Base-by-base conservation (phyloP, 2,888 invertebrate species). In the Venusia cambrica region DNA sequence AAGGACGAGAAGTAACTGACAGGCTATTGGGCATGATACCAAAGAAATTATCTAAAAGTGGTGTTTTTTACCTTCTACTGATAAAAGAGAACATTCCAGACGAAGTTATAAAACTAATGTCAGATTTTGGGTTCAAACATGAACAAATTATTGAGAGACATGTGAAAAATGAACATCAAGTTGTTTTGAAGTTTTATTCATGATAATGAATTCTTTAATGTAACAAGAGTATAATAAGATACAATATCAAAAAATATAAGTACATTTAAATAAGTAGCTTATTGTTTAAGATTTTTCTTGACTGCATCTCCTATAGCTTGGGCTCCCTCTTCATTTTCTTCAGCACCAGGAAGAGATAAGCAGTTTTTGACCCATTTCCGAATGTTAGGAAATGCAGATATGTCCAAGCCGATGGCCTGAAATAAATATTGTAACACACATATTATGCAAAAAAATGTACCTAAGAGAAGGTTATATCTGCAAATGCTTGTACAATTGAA, bases 61-160 rank as follows among this genome's bases (percentile, higher is more conserved):
- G 98, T 6, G 85, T 93, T 1, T 94, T 97, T 74, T 99, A 98
- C 75, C 85, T 99, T 49, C 87, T 99, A 26, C 89, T 95, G 11
- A 90, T 98, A 43, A 92, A 94, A 77, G 96, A 97, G 70, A 99
- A 99, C 88, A 90, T 94, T 71, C 93, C 94, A 16, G 71, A 89
- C 17, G 91, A 93, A 64, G 92, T 97, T 29, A 81, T 90, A 33
- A 56, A 81, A 21, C 77, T 89, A 22, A 90, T 97, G 81, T 49
- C 65, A 26, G 51, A 62, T 10, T 62, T 89, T 28, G 90, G 91
- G 16, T 93, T 93, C 63, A 64, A 69, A 31, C 90, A 90, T 51
- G 72, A 87, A 30, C 83, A 89, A 41, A 85, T 97, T 31, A 78
- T 92, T 39, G 90, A 92, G 48, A 90, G 98, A 57, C 92, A 90